These are phyloP conservation scores for Megaceryle torquata DNA, from an alignment of 2,113 vertebrate genomes.

Conservation along the genomic window DNA sequence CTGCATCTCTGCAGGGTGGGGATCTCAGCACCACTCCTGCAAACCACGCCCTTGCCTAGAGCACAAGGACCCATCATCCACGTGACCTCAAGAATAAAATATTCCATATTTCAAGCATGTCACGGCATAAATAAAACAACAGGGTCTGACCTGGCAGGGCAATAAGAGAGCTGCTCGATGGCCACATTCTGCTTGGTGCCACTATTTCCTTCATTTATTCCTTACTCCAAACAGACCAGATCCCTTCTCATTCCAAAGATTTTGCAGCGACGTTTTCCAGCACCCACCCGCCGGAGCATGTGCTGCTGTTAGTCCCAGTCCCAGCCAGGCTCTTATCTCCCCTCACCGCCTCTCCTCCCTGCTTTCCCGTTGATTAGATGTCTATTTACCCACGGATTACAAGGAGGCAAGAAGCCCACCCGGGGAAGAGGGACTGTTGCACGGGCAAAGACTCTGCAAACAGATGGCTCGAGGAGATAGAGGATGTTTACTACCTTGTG, in stretches of 20 bases:
- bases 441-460: conserved; percentile 8
- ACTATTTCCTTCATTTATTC: accelerated
- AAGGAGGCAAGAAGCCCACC: conserved; percentile 21
- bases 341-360: not conserved
- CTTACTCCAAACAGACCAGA: not conserved
- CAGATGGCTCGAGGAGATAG: conserved; percentile 14
- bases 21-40: accelerated
- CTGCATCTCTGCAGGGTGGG: not conserved
- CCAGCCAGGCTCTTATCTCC: not conserved
- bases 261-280: not conserved
- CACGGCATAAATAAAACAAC: not conserved
- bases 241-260: not conserved
- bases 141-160: not conserved
- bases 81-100: accelerated
- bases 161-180: not conserved
- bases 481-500: not conserved
- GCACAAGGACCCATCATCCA: accelerated
- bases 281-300: accelerated
- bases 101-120: accelerated
- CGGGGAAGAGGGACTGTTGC: not conserved
- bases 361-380: not conserved
- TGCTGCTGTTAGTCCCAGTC: not conserved
- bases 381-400: conserved; percentile 55
- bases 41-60: accelerated
- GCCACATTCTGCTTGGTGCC: not conserved